Evolutionary conservation across 1,140 invertebrate species (phyloP).

Genomic region (Drosophila subpulchrella): DNA sequence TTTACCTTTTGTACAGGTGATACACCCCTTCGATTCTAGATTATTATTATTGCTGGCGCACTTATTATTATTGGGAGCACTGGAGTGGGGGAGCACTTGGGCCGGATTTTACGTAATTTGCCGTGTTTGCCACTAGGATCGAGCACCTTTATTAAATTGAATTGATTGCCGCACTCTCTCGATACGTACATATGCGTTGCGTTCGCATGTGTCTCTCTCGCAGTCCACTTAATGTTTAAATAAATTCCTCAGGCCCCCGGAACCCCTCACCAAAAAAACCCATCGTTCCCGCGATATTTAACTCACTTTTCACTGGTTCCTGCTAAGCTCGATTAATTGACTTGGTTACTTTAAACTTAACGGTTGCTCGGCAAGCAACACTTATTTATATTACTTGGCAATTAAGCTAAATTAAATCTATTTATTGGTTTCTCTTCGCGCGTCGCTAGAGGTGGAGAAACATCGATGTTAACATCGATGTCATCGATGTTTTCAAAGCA

Average conservation of each 20-base stretch:
- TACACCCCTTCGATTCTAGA: slow-evolving; percentile 8
- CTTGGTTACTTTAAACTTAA: slow-evolving; percentile 60
- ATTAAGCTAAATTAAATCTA: slow-evolving; percentile 32
- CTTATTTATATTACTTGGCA: not conserved
- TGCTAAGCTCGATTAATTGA: slow-evolving; percentile 51
- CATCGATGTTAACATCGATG: too few species aligned
- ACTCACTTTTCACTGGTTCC: slow-evolving; percentile 51
- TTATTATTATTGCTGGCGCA: slow-evolving; percentile 25
- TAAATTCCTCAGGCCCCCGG: slow-evolving; percentile 22
- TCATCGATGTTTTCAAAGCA: too few species aligned
- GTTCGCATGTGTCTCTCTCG: slow-evolving; percentile 24
- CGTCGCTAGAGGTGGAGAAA: slow-evolving; percentile 10
- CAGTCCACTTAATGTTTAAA: slow-evolving; percentile 58
- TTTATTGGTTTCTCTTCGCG: slow-evolving; percentile 39
- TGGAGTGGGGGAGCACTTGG: slow-evolving; percentile 30
- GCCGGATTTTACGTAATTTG: slow-evolving; percentile 44
- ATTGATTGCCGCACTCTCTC: slow-evolving; percentile 47
- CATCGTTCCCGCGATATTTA: not conserved
- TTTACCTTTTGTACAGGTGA: slow-evolving; percentile 30
- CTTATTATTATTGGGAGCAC: slow-evolving; percentile 7
- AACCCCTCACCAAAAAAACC: not conserved
- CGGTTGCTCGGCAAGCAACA: slow-evolving; percentile 11
- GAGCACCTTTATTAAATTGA: slow-evolving; percentile 46
- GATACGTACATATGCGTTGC: slow-evolving; percentile 8
- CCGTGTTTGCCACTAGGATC: slow-evolving; percentile 28